phyloP scores from a whole-genome alignment of 2,888 invertebrate genomes.

The Dioctria rufipes region DNA sequence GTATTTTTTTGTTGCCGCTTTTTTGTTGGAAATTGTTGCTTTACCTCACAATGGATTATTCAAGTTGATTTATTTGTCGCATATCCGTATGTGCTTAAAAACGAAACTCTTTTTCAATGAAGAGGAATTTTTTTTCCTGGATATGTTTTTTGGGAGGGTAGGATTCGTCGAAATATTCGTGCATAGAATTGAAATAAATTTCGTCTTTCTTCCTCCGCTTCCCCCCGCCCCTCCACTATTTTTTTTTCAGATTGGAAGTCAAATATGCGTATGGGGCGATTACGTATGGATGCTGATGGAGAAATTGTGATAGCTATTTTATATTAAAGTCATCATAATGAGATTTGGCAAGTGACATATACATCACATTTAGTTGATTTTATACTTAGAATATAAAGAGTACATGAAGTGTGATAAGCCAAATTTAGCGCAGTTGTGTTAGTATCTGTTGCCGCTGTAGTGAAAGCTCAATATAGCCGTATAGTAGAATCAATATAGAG shows the following conservation, averaged over 20 bases:
- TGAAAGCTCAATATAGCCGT: too few species aligned
- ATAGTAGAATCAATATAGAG: too few species aligned
- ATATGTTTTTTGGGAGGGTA: background rate
- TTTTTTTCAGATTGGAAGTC: background rate
- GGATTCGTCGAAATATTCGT: slow-evolving; percentile 33
- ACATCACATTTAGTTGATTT: too few species aligned
- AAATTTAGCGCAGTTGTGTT: too few species aligned
- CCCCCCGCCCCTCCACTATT: background rate
- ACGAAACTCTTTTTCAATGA: slow-evolving; percentile 26
- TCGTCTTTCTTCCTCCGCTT: background rate
- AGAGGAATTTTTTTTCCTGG: slow-evolving; percentile 20
- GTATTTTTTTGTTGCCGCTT: too few species aligned
- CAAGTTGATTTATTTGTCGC: slow-evolving; percentile 43
- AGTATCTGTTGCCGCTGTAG: too few species aligned
- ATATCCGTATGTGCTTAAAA: slow-evolving; percentile 26
- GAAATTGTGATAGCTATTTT: too few species aligned
- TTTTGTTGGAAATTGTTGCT: slow-evolving; percentile 40
- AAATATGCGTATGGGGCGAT: background rate
- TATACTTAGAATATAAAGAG: too few species aligned
- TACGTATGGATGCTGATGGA: background rate
- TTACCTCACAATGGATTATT: slow-evolving; percentile 30
- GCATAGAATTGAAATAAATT: slow-evolving; percentile 18
- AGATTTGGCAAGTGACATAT: too few species aligned
- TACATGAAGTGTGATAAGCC: too few species aligned
- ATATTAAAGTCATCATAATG: too few species aligned